Percentiles rank a stretch among this genome's conserved stretches.
phyloP scores from a whole-genome alignment of 2,888 invertebrate species.

The Drosophila multiciliata region DNA sequence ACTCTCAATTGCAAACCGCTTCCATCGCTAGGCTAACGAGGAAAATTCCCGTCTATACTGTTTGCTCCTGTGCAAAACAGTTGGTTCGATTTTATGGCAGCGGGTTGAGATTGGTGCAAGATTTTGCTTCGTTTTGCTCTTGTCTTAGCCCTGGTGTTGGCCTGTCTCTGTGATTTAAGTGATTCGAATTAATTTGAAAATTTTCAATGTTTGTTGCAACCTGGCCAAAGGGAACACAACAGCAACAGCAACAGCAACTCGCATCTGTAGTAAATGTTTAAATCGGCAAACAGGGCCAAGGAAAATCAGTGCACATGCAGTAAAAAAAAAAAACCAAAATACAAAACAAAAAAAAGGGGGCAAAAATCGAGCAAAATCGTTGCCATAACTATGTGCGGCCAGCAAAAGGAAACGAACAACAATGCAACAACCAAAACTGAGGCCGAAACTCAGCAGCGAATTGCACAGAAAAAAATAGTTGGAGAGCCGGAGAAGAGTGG shows the following conservation, averaged over 20 bases:
- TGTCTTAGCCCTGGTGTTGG: slow-evolving; percentile 14
- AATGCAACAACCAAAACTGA: slow-evolving; percentile 50
- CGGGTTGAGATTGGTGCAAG: slow-evolving; percentile 15
- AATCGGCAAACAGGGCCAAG: slow-evolving; percentile 38
- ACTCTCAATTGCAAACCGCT: background rate
- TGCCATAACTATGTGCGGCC: slow-evolving; percentile 82
- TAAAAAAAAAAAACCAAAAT: slow-evolving; percentile 66
- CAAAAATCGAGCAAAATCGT: slow-evolving; percentile 46
- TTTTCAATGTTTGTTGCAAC: slow-evolving; percentile 45
- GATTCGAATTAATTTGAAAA: slow-evolving; percentile 79
- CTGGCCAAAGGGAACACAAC: slow-evolving; percentile 18
- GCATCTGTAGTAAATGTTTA: slow-evolving; percentile 28
- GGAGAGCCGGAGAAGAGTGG: slow-evolving; percentile 41
- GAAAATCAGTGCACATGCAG: slow-evolving; percentile 66
- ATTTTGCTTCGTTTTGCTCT: slow-evolving; percentile 16
- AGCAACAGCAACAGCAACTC: background rate
- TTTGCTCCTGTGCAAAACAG: slow-evolving; percentile 20
- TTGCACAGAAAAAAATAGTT: slow-evolving; percentile 71
- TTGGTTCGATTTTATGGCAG: slow-evolving; percentile 41
- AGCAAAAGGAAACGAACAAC: slow-evolving; percentile 59
- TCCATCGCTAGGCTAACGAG: slow-evolving; percentile 38
- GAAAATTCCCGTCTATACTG: slow-evolving; percentile 8
- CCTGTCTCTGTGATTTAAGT: slow-evolving; percentile 75
- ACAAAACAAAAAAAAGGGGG: background rate
- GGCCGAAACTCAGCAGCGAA: slow-evolving; percentile 56